Percentiles rank a stretch among this genome's conserved stretches.
phyloP scores from a whole-genome alignment of 2,113 vertebrate species.

The Bos javanicus region DNA sequence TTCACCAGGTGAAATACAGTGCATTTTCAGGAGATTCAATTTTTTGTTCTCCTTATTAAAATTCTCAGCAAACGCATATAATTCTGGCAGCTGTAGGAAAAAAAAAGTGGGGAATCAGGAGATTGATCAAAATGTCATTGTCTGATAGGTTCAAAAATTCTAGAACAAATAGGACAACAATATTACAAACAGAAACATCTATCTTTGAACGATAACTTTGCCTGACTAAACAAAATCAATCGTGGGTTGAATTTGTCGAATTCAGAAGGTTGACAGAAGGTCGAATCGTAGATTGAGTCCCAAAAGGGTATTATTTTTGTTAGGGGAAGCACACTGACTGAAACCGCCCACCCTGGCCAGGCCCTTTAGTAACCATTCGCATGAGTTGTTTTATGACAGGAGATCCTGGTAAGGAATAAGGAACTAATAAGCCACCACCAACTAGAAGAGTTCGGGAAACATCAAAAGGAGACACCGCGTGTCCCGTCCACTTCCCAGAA shows the following conservation, averaged over 20 bases:
- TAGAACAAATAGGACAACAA: neutral
- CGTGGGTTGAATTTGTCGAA: neutral
- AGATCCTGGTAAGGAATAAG: no score
- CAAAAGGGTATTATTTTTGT: neutral
- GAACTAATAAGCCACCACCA: no score
- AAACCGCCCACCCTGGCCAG: no score
- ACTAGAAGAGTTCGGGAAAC: no score
- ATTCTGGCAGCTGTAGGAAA: conserved; percentile 45
- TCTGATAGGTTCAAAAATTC: neutral
- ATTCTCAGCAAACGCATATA: neutral
- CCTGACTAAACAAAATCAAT: neutral
- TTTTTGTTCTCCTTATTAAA: conserved; percentile 48
- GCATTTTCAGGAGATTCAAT: neutral
- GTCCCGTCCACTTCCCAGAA: no score
- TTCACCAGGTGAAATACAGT: neutral
- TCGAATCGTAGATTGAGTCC: neutral
- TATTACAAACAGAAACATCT: neutral
- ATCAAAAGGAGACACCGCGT: no score
- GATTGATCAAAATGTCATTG: neutral
- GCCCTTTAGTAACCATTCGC: no score
- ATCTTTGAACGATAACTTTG: neutral
- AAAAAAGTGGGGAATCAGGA: neutral
- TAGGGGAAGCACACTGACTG: no score
- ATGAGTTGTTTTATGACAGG: no score
- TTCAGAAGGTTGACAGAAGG: neutral